Conservation (phyloP, 1,140 invertebrate genomes). For the Drosophila asahinai region DNA sequence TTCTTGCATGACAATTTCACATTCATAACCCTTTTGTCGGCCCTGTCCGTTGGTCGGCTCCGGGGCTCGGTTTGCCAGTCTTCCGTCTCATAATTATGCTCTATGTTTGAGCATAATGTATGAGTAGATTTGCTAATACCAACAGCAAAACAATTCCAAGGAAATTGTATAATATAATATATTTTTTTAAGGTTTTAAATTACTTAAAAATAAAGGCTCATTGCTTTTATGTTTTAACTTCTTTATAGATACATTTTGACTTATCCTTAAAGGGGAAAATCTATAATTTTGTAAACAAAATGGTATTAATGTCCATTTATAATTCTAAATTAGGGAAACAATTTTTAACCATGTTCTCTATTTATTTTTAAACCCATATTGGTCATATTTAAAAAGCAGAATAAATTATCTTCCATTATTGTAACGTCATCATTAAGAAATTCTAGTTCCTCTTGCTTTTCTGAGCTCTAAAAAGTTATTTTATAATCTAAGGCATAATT, state of each 20-base stretch:
- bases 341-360: not conserved
- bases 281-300: too few species aligned
- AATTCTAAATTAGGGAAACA: not conserved
- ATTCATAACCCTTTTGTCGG: slow-evolving; percentile 82
- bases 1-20: slow-evolving; percentile 85
- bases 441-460: not conserved
- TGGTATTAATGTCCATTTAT: too few species aligned
- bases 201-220: too few species aligned
- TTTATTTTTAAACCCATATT: not conserved
- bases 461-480: not conserved
- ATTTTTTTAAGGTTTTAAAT: too few species aligned
- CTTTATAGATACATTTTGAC: too few species aligned
- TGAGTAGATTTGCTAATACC: not conserved
- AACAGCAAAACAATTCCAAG: too few species aligned
- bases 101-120: not conserved
- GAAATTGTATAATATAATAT: too few species aligned
- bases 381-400: too few species aligned
- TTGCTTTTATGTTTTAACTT: too few species aligned
- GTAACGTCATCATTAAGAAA: not conserved
- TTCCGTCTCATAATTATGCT: slow-evolving; percentile 78
- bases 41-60: slow-evolving; percentile 54
- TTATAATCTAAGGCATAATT: not conserved
- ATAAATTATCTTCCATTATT: not conserved
- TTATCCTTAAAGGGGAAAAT: too few species aligned
- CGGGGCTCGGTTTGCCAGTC: slow-evolving; percentile 38